phyloP scores from a whole-genome alignment of 2,113 vertebrate species.

The Saguinus midas region DNA sequence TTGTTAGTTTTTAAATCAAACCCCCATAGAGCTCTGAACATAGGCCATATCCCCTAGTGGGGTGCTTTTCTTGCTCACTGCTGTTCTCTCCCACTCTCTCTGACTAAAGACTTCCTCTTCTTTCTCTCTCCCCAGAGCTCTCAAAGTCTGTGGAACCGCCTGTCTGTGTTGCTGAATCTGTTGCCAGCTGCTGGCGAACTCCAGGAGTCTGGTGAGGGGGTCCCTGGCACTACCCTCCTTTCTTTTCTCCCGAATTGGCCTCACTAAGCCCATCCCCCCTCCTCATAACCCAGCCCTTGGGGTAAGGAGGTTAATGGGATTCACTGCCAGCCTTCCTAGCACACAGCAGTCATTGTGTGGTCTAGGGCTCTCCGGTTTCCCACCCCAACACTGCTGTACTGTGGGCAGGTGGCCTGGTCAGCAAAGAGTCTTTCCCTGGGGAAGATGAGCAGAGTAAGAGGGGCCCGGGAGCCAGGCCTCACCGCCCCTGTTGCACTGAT shows the following conservation, averaged over 20 bases:
- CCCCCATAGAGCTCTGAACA: not conserved
- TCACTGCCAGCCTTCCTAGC: not conserved
- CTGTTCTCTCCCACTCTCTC: not conserved
- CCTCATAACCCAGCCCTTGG: not conserved
- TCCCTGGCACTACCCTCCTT: not conserved
- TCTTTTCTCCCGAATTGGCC: not conserved
- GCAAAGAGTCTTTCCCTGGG: not conserved
- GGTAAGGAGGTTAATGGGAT: slow-evolving; percentile 41
- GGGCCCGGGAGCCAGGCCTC: not conserved
- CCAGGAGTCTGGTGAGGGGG: slow-evolving; percentile 90
- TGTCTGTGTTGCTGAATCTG: slow-evolving; percentile 97
- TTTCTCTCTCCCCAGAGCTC: slow-evolving; percentile 88
- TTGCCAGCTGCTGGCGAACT: slow-evolving; percentile 93
- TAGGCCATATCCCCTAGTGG: not conserved
- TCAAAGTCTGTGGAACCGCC: slow-evolving; percentile 97
- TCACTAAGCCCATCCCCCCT: not conserved
- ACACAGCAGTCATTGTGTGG: slow-evolving; percentile 56
- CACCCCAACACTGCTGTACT: not conserved
- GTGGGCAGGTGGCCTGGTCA: not conserved
- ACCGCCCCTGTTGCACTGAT: not conserved
- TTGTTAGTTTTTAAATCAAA: not conserved
- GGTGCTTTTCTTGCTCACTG: not conserved
- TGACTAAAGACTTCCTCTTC: not conserved
- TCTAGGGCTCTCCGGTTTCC: not conserved
- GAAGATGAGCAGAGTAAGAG: not conserved